Percentiles rank a stretch among this genome's conserved stretches.
These are phyloP conservation scores for Penaeus chinensis DNA, from an alignment of 1,140 invertebrate species.

Conservation along the genomic window DNA sequence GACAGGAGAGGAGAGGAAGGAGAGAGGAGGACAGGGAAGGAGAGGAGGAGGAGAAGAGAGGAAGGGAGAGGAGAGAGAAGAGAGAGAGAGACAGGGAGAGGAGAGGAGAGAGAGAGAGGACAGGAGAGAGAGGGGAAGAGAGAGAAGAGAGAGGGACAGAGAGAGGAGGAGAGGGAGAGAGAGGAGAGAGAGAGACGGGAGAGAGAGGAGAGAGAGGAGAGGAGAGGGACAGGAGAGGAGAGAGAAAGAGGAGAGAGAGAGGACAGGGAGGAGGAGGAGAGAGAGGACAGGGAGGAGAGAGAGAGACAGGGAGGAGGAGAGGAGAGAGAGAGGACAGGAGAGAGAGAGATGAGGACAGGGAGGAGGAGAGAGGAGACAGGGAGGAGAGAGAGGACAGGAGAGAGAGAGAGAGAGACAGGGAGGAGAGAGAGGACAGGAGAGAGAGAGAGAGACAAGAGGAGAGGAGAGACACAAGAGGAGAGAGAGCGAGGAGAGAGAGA, in stretches of 20 bases:
- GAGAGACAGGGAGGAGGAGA: neutral
- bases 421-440: no score
- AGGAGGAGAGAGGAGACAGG: neutral
- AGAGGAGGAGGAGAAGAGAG: neutral
- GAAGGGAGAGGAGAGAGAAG: neutral
- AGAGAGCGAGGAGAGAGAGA: neutral
- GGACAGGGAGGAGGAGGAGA: neutral
- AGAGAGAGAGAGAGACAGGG: no score
- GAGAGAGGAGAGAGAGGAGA: neutral
- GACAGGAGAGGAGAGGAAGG: no score
- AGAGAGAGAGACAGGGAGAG: neutral
- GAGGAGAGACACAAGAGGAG: neutral
- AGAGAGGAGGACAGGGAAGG: no score
- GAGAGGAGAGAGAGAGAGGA: neutral
- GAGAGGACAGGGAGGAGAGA: no score
- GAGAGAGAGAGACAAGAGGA: no score
- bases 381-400: neutral
- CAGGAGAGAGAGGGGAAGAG: neutral
- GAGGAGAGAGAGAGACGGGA: neutral
- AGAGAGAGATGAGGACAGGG: neutral
- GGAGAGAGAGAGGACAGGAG: no score
- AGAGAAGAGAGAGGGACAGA: neutral
- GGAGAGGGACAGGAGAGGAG: neutral
- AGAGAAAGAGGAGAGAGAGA: neutral
- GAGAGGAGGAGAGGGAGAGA: neutral